Evolutionary conservation across 2,888 invertebrate genomes (phyloP).

Genomic region (Halictus ligatus): DNA sequence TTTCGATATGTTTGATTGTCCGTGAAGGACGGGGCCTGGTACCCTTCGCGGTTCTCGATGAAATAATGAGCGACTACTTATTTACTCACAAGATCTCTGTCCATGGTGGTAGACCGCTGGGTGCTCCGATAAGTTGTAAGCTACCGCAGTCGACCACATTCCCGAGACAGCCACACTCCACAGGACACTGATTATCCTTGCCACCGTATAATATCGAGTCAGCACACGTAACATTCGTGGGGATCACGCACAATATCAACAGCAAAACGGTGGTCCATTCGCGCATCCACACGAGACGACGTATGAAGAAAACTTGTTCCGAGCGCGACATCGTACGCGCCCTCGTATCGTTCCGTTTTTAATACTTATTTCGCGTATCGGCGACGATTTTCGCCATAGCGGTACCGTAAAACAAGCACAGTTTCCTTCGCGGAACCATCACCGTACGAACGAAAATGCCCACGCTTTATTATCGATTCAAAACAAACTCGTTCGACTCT

Average conservation of each 20-base stretch:
- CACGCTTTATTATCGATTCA: constrained; percentile 73
- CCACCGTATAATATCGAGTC: constrained; percentile 44
- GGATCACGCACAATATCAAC: constrained; percentile 35
- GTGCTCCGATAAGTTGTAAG: constrained; percentile 78
- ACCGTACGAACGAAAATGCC: constrained; percentile 68
- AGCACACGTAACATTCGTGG: constrained; percentile 42
- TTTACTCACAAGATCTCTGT: constrained; percentile 81
- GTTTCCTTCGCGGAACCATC: constrained; percentile 56
- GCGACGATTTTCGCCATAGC: constrained; percentile 58
- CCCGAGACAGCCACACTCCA: constrained; percentile 81
- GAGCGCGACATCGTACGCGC: constrained; percentile 66
- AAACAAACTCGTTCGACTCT: constrained; percentile 74
- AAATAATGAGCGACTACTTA: constrained; percentile 51
- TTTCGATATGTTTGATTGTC: background rate
- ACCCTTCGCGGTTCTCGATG: constrained; percentile 28
- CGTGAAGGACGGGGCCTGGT: background rate
- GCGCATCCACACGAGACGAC: constrained; percentile 54
- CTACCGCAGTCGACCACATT: constrained; percentile 80
- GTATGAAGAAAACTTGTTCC: constrained; percentile 47
- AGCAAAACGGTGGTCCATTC: constrained; percentile 46
- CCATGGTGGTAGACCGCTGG: constrained; percentile 82
- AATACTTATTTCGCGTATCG: constrained; percentile 48
- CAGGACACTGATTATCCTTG: constrained; percentile 76
- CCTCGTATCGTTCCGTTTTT: constrained; percentile 34
- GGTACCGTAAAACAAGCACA: constrained; percentile 43